Evolutionary conservation across 92 coral and sea anemone genomes (phyloP).

Genomic region (Isaurus tuberculatus): DNA sequence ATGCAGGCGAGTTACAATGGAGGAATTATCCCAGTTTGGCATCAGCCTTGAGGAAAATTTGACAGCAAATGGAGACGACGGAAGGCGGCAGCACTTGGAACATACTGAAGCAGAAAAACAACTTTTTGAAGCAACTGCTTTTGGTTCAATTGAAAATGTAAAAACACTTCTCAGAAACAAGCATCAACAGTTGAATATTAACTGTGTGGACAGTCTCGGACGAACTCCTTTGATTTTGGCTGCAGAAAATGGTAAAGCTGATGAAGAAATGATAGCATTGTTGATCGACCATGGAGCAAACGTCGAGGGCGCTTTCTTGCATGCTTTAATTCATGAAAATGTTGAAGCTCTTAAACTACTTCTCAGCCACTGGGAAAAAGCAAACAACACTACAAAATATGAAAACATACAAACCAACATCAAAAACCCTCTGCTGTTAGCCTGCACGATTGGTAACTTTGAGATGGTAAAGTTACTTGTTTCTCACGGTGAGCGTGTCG

Average conservation of each 20-base stretch:
- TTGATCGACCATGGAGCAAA: slow-evolving; percentile 52
- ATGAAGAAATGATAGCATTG: slow-evolving; percentile 9
- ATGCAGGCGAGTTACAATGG: background rate
- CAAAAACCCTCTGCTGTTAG: slow-evolving; percentile 22
- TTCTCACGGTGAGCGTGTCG: slow-evolving; percentile 42
- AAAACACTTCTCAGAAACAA: background rate
- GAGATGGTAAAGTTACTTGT: slow-evolving; percentile 46
- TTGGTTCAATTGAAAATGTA: background rate
- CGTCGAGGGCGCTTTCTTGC: slow-evolving; percentile 48
- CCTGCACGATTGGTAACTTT: slow-evolving; percentile 46
- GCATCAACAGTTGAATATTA: background rate
- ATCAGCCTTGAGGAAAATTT: background rate
- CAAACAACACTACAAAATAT: background rate
- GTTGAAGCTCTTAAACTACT: slow-evolving; percentile 23
- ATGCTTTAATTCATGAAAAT: slow-evolving; percentile 37
- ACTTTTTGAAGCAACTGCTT: slow-evolving; percentile 14
- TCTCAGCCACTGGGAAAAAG: background rate
- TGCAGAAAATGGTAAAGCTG: background rate
- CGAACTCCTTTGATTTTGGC: slow-evolving; percentile 51
- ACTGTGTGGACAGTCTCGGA: slow-evolving; percentile 41
- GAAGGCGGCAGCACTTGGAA: background rate
- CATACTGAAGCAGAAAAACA: background rate
- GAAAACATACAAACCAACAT: background rate
- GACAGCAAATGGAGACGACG: background rate
- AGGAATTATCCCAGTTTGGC: background rate